Base-by-base conservation (phyloP, 1,140 invertebrate genomes). In the Pomacea maculata region DNA sequence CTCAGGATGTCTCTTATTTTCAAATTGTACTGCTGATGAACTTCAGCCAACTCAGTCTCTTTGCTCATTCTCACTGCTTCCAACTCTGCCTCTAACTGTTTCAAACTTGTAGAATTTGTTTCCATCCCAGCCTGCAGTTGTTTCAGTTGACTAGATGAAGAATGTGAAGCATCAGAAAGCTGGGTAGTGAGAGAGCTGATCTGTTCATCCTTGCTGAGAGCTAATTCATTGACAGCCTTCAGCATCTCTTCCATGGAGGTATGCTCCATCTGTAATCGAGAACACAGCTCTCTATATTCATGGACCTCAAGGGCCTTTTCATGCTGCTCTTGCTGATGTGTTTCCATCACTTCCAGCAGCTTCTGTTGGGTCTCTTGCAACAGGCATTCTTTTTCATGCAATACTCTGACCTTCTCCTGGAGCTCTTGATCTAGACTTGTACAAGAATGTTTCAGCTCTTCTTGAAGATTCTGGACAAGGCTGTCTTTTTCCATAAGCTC, bases 171-270 rank as follows among this genome's bases (percentile, higher is more conserved):
- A 57, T 84, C 83, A 80, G 79, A 78, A 63, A 75, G 73, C 21
- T 87, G 84, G 72, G 83, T 81, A n/a, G 75, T 80, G 9, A 87
- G 21, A 8, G 76, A 77, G 64, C 77, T 63, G 45, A 86, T 81
- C 70, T 87, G 82, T 75, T 86, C 84, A 81, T 87, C 85, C 79
- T 86, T 88, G 17, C 74, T 70, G 64, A 86, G 84, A 1, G 78
- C 78, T 15, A 78, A 74, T 57, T 85, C 83, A 82, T 85, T 87
- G 8, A 87, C 55, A 72, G 85, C 85, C 84, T 86, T 86, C n/a
- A 88, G 61, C 84, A 87, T 87, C 81, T 89, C 87, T 55, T 88
- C 84, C 72, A 89, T 78, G 15, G 87, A 87, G 17, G 78, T 45
- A 72, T 87, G 84, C 25, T 87, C 85, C 25, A 83, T 83, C 71